phyloP scores from a whole-genome alignment of 1,140 invertebrate species.

The Lepidurus apus region DNA sequence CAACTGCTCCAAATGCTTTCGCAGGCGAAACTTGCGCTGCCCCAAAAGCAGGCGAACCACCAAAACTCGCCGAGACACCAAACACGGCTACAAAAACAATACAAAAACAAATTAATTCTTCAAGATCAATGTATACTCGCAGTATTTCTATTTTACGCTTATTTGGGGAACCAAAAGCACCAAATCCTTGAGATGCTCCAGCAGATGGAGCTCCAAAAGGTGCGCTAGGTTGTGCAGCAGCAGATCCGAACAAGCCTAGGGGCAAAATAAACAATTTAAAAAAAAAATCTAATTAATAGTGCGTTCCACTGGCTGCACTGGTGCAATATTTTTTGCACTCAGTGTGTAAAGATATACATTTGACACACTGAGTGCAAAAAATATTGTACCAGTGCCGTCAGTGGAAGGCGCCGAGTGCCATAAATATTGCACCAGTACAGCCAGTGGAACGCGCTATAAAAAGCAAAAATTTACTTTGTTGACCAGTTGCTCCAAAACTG shows the following conservation, averaged over 20 bases:
- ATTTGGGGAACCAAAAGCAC: slow-evolving; percentile 23
- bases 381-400: too few species aligned
- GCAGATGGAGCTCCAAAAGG: not conserved
- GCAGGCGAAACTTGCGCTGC: slow-evolving; percentile 10
- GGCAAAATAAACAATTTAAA: not conserved
- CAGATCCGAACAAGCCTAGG: not conserved
- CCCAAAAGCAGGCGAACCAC: slow-evolving; percentile 13
- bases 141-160: slow-evolving; percentile 12
- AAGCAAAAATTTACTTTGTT: slow-evolving; percentile 6
- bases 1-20: slow-evolving; percentile 14
- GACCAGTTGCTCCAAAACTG: not conserved
- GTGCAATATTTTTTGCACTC: not conserved
- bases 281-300: not conserved
- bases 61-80: slow-evolving; percentile 24
- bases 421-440: too few species aligned
- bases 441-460: not conserved
- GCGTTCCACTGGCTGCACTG: not conserved
- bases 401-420: too few species aligned
- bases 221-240: slow-evolving; percentile 17
- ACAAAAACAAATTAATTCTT: not conserved
- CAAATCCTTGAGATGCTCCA: slow-evolving; percentile 17
- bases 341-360: not conserved
- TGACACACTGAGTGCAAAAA: not conserved
- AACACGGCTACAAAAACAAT: slow-evolving; percentile 28
- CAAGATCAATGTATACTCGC: not conserved